Conservation (phyloP, 2,888 invertebrate genomes). For the Zeuzera pyrina region DNA sequence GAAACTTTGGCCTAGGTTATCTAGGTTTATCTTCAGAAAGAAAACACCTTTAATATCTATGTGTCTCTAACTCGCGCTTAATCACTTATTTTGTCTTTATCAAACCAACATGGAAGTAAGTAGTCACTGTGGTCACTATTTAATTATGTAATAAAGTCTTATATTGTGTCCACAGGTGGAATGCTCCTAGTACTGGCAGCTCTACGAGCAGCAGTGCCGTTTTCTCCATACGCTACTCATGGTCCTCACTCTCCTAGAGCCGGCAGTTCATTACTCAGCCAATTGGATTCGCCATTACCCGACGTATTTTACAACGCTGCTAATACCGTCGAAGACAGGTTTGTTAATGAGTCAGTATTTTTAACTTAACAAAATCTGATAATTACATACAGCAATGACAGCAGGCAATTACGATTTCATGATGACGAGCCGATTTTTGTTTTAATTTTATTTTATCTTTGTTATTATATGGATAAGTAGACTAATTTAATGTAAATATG, state of each 20-base stretch:
- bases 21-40: too few relatives aligned
- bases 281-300: slow-evolving; percentile 57
- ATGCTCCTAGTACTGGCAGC: slow-evolving; percentile 55
- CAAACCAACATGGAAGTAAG: too few relatives aligned
- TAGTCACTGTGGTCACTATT: too few relatives aligned
- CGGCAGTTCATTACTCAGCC: slow-evolving; percentile 59
- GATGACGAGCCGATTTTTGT: background rate
- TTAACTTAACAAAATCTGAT: background rate
- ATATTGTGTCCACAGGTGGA: slow-evolving; percentile 48
- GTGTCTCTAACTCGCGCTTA: too few relatives aligned
- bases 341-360: too few relatives aligned
- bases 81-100: too few relatives aligned
- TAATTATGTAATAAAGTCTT: too few relatives aligned
- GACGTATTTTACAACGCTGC: slow-evolving; percentile 62
- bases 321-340: slow-evolving; percentile 52
- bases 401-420: background rate
- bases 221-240: slow-evolving; percentile 61
- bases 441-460: background rate
- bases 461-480: background rate
- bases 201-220: slow-evolving; percentile 57
- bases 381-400: background rate
- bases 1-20: too few relatives aligned
- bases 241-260: slow-evolving; percentile 60
- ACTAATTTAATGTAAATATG: background rate
- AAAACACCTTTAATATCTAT: too few relatives aligned